phyloP scores from a whole-genome alignment of 2,113 vertebrate species.

The Cinclus cinclus region DNA sequence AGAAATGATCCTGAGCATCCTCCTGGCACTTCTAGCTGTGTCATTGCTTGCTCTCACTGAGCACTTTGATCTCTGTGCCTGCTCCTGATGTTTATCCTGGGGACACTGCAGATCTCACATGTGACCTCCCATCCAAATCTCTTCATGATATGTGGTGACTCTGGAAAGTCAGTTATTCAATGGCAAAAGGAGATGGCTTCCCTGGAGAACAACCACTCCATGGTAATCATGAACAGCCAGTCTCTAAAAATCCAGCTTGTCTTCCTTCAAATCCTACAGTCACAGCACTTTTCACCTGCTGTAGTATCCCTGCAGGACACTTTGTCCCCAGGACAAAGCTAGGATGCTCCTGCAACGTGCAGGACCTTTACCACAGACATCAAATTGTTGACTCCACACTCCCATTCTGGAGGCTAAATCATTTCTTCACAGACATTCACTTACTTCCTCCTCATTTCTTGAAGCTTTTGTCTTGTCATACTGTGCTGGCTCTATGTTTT shows the following conservation, averaged over 20 bases:
- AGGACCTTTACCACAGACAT: neutral
- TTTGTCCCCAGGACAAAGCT: neutral
- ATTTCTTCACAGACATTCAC: neutral
- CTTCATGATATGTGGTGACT: neutral
- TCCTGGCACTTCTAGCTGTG: neutral
- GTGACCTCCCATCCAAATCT: neutral
- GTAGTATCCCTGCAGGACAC: neutral
- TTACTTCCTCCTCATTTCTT: neutral
- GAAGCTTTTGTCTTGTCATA: neutral
- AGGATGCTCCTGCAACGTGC: neutral
- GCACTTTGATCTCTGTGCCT: neutral
- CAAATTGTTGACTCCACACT: neutral
- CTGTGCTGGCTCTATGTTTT: neutral
- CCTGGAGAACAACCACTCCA: neutral
- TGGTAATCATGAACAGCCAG: neutral
- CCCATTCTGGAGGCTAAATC: neutral
- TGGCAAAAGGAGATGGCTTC: neutral
- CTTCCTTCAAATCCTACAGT: neutral
- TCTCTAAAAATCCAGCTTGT: neutral
- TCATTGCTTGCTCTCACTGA: neutral
- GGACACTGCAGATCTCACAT: neutral
- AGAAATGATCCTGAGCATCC: neutral
- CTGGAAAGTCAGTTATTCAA: neutral
- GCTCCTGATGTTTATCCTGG: neutral
- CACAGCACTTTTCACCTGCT: neutral